A percentile compares a stretch with the other conserved stretches of the same genome.
phyloP scores from a whole-genome alignment of 30 jellyfish, hydroid and myxozoan genomes.

The Aurelia sp. region DNA sequence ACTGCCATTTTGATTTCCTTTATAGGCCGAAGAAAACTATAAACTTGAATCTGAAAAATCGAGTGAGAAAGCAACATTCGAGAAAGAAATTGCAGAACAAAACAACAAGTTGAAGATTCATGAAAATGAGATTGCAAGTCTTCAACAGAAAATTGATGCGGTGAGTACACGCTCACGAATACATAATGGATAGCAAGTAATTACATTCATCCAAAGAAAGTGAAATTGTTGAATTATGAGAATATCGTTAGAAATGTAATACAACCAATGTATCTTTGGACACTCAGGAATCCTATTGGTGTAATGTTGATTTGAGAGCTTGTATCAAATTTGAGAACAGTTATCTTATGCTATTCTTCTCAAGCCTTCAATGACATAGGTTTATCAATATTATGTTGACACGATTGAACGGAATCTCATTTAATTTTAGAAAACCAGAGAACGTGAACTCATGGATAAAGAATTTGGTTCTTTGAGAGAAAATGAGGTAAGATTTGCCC shows the following conservation, averaged over 20 bases:
- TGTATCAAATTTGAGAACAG: too few species aligned
- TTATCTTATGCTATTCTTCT: too few species aligned
- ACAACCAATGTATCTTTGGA: too few species aligned
- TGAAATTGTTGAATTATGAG: background rate
- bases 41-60: constrained; percentile 29
- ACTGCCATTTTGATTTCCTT: too few species aligned
- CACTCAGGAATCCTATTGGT: too few species aligned
- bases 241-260: too few species aligned
- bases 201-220: background rate
- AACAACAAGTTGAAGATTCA: background rate
- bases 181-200: too few species aligned
- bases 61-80: constrained; percentile 24
- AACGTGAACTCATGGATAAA: constrained; percentile 28
- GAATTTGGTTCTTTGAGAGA: constrained; percentile 26
- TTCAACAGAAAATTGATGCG: constrained; percentile 30
- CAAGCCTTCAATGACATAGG: too few species aligned
- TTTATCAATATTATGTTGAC: too few species aligned
- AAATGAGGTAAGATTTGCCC: constrained; percentile 39
- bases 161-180: background rate
- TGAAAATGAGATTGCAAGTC: background rate
- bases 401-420: background rate
- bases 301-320: too few species aligned
- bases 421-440: constrained; percentile 1
- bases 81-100: constrained; percentile 20
- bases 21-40: constrained; percentile 44